Evolutionary conservation across 2,888 invertebrate genomes (phyloP).

Genomic region (Mythimna pallens): DNA sequence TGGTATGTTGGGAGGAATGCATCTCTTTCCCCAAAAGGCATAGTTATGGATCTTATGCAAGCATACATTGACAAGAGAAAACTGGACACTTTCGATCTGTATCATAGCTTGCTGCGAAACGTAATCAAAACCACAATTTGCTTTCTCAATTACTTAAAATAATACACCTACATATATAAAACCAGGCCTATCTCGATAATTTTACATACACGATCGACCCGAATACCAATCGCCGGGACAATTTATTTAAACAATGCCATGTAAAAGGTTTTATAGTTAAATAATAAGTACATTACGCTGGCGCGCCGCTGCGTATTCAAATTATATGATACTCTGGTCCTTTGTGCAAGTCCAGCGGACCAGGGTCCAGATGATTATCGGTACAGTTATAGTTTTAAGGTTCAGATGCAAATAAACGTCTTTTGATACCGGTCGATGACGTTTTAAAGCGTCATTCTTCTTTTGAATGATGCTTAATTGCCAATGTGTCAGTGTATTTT

Average conservation of each 20-base stretch:
- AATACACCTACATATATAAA: slow-evolving; percentile 17
- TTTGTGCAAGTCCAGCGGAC: slow-evolving; percentile 46
- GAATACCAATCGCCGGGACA: slow-evolving; percentile 52
- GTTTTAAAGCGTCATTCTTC: slow-evolving; percentile 38
- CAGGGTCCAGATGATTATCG: slow-evolving; percentile 50
- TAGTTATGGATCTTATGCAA: background rate
- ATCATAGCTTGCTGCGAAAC: background rate
- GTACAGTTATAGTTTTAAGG: slow-evolving; percentile 43
- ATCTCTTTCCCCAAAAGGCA: background rate
- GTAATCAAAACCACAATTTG: background rate
- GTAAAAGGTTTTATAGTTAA: slow-evolving; percentile 59
- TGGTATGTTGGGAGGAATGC: background rate
- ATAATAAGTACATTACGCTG: slow-evolving; percentile 64
- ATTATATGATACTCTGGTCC: slow-evolving; percentile 54
- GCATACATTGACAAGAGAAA: background rate
- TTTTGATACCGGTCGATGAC: slow-evolving; percentile 39
- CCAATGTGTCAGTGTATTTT: slow-evolving; percentile 11
- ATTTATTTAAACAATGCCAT: slow-evolving; percentile 59
- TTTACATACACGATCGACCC: slow-evolving; percentile 40
- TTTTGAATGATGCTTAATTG: slow-evolving; percentile 46
- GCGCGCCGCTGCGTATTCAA: slow-evolving; percentile 62
- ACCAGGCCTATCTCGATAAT: slow-evolving; percentile 31
- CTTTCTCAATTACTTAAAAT: slow-evolving; percentile 31
- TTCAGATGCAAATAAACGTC: slow-evolving; percentile 28
- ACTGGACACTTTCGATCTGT: background rate